Base-by-base conservation (phyloP, 2,797 vertebrate species). In the Natrix natrix region DNA sequence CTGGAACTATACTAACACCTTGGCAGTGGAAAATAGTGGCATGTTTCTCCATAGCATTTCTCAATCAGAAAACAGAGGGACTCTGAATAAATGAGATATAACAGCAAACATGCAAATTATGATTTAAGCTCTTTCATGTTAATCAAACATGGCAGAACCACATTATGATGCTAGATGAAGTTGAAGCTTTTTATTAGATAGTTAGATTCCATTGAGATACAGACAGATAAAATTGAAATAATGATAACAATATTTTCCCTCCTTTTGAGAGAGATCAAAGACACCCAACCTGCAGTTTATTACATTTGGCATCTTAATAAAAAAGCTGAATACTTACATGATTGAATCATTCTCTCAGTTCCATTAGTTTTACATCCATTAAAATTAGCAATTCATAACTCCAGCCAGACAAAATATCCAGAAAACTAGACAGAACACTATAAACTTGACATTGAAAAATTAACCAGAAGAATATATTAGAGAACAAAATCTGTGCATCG, bases 171-270 rank as follows among this genome's bases (percentile, higher is more conserved):
- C 13, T 94, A 94, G 92, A 88, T 95, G 88, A 96, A 95, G 37
- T 96, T 97, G 96, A 90, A 95, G 22, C 56, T 59, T 95, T 96
- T 95, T 94, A 95, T 93, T 96, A 14, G 92, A 92, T 90, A 22
- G 95, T 94, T 96, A 96, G n/a, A 94, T 97, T 96, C 96, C 86
- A 90, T 63, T 93, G 89, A 93, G 48, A 95, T 95, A 2, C 28
- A 86, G 90, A 63, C 54, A 94, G 90, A 95, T 96, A 96, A 96
- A 93, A 96, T 24, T 55, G 60, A 96, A 97, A 96, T 94, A 91
- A 28, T 95, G 94, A 93, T 91, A 96, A 66, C 12, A 54, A 78
- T 94, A 95, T 95, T 95, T 96, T 92, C 87, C 92, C 52, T 91
- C 20, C 1, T 97, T 86, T 91, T 91, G 78, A 95, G 91, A 93